Percentiles rank a stretch among this genome's conserved stretches.
Conservation (phyloP, 2,888 invertebrate genomes). For the Allolobophora icterica region DNA sequence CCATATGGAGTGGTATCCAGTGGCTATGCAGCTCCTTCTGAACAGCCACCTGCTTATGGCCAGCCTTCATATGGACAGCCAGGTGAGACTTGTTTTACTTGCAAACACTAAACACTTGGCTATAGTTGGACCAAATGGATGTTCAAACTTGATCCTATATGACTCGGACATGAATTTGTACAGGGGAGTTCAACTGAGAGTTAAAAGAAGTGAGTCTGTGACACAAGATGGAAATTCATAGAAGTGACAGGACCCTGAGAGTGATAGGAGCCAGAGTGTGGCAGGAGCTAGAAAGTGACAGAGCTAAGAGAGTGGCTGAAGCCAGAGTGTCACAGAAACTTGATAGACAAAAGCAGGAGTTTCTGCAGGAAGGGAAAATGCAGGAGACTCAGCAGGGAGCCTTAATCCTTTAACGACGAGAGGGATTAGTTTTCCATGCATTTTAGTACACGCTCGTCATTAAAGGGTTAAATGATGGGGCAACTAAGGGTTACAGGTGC, state of each 20-base stretch:
- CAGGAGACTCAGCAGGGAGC: not conserved
- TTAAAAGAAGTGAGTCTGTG: not conserved
- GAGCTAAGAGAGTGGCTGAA: too few species aligned
- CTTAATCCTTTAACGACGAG: too few species aligned
- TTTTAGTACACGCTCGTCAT: too few species aligned
- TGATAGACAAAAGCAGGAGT: not conserved
- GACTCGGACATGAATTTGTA: not conserved
- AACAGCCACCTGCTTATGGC: not conserved
- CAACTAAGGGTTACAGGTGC: not conserved
- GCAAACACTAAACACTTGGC: not conserved
- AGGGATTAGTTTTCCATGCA: too few species aligned
- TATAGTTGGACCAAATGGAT: too few species aligned
- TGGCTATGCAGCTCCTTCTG: not conserved
- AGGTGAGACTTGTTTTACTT: not conserved
- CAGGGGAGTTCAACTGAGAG: not conserved
- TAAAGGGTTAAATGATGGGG: too few species aligned
- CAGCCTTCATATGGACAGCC: conserved; percentile 14
- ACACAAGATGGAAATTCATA: not conserved
- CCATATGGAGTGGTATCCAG: conserved; percentile 10
- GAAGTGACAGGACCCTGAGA: not conserved
- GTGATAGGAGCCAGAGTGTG: not conserved
- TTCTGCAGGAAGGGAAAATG: not conserved
- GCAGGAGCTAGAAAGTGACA: too few species aligned
- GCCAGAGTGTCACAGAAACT: not conserved
- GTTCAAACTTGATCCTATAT: not conserved